Base-by-base conservation (phyloP, 2,797 vertebrate species). In the Clangula hyemalis region DNA sequence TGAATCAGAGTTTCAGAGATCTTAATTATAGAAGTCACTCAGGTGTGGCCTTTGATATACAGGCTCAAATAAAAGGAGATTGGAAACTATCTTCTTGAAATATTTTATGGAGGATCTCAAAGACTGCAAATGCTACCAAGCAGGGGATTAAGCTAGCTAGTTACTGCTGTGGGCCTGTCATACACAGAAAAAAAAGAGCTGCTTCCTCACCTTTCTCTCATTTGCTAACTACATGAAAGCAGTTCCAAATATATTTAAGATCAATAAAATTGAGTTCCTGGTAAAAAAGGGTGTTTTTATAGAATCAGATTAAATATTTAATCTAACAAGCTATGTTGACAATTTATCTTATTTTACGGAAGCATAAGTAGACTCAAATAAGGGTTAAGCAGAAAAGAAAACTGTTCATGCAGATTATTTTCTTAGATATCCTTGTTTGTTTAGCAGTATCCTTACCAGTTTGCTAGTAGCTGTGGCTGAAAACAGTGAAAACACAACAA, bases 21-120 rank as follows among this genome's bases (percentile, higher is more conserved):
- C 85, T 95, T 97, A 96, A 97, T 97, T 95, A 95, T 78, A 93
- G 92, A 95, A 94, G 68, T 94, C 89, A 92, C 57, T 95, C 86
- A 90, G 65, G 86, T 94, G 73, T 94, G 87, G 72, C 75, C 34
- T 95, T 94, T 97, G 92, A 96, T 89, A 93, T 94, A 94, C 65
- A 83, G 94, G 89, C 65, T 87, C 72, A 94, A 94, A 95, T 91
- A 95, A 95, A 95, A 95, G 21, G 87, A 92, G 95, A 96, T 95
- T 94, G 84, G 86, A 95, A 95, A 87, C 74, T 49, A 72, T 91
- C 84, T 89, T 85, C 86, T 87, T 77, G 92, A 92, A 34, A 39
- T 95, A 89, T 94, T 95, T 94, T 91, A 93, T 94, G 58, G 51
- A 83, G 41, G 65, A 85, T 30, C 32, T 85, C 28, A 32, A 92